Evolutionary conservation across 2,888 invertebrate species (phyloP).

Genomic region (Papilio demoleus): DNA sequence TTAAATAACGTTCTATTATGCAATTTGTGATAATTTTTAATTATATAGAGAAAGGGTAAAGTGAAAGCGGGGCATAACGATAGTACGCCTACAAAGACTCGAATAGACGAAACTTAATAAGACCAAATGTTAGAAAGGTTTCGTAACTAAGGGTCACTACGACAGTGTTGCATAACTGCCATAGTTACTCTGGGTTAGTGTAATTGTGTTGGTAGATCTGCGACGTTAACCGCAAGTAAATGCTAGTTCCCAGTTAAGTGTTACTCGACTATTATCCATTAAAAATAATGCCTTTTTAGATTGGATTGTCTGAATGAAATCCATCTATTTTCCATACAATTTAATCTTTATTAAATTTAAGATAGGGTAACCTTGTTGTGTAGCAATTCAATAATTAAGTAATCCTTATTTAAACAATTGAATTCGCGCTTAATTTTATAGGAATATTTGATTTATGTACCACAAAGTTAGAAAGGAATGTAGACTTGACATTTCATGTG

Average conservation of each 20-base stretch:
- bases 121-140: conserved; percentile 37
- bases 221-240: conserved; percentile 29
- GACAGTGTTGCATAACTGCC: conserved; percentile 34
- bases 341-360: conserved; percentile 14
- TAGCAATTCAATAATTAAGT: too few species aligned
- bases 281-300: conserved; percentile 18
- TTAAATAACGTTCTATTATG: too few species aligned
- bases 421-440: too few species aligned
- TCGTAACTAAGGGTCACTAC: conserved; percentile 37
- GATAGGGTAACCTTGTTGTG: background rate
- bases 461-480: too few species aligned
- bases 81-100: conserved; percentile 28
- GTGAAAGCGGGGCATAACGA: conserved; percentile 39
- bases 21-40: conserved; percentile 39
- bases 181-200: conserved; percentile 35
- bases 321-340: conserved; percentile 1
- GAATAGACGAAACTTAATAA: conserved; percentile 38
- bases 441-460: too few species aligned
- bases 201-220: conserved; percentile 32
- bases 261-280: conserved; percentile 21
- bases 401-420: too few species aligned
- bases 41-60: conserved; percentile 47
- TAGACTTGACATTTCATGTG: background rate
- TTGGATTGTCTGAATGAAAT: conserved; percentile 9
- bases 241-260: conserved; percentile 17